Evolutionary conservation across 1,140 invertebrate genomes (phyloP), one percentile per base, ranked within the genome.

Genomic region (Hypothenemus hampei): DNA sequence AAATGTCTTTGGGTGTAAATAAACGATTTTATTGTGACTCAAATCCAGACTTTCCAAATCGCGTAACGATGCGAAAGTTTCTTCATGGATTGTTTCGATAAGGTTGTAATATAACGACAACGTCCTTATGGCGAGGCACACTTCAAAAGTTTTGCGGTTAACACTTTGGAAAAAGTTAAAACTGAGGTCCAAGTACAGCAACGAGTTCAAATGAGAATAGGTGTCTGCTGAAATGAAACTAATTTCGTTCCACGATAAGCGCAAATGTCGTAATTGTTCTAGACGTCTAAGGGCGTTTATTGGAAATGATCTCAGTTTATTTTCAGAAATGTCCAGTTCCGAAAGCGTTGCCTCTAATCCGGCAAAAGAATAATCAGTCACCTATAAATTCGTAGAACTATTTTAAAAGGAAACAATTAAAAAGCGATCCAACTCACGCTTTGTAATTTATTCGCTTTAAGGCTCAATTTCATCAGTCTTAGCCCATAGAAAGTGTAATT

Each of bases 401-500:
- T 31, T 31, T 31, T 31, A 11, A 11, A 11, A 31, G 1, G 26
- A 3, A 31, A 31, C 26, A 29, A 29, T 29, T 29, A 29, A 29
- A 29, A 29, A n/a, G 26, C n/a, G 26, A 6, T n/a, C 26, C 8
- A 3, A 56, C 53, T 29, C 33, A 63, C 60, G 60, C 84, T 81
- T 37, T 81, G 77, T 65, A 92, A 75, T 61, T 82, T 76, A 72
- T 93, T 93, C 31, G 85, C 83, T 72, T 93, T 93, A 35, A 92
- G 73, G 65, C 87, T 91, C 3, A 95, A 73, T 69, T 90, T 91
- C 39, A 84, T 81, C 23, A 95, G 71, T 16, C 83, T 82, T 51
- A 93, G 73, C 0, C 87, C 89, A 65, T 89, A 91, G 67, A 94
- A 92, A 58, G 85, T 86, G 66, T 93, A 93, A 62, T 86, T 88